Evolutionary conservation across 2,888 invertebrate species (phyloP), one percentile per base, ranked within the genome.

Genomic region (Danaus chrysippus): DNA sequence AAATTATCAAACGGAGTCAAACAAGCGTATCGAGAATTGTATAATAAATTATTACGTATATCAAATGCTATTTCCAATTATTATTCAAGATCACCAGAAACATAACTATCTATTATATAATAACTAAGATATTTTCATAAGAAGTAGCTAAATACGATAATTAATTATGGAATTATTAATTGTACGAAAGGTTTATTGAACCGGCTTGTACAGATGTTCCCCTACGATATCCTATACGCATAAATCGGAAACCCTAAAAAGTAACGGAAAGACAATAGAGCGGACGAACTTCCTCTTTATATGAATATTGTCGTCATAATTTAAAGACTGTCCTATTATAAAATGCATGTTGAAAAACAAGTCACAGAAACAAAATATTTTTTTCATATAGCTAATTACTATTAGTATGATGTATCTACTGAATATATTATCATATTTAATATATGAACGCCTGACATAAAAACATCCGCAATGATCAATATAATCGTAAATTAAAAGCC

Each of bases 381-480:
- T 34, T 34, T 5, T 34, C 6, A 34, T 34, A 34, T 3, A 34
- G 23, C 23, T 34, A 34, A 0, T 34, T 3, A 23, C 2, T 23
- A 23, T 23, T 23, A 1, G 1, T 3, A 23, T 23, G 3, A 1
- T 34, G 6, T 34, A 34, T 34, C 23, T 34, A 34, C 6, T 34
- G 23, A 46, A 46, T 17, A 17, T 10, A 49, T 49, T 10, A 23
- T 23, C 23, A 5, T 23, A 6, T 34, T 49, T 17, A 49, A 49
- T 46, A 17, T 49, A 49, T 58, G 12, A 34, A n/a, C 42, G 55
- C 55, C 60, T 60, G 34, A 10, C 11, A 1, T 44, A 54, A 54
- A 43, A 34, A 17, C 34, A 54, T 1, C 34, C 54, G 59, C 59
- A 59, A 54, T 42, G 15, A 54, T 42, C 44, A 17, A 15, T 34